Conservation (phyloP, 2,797 vertebrate species). For the Acanthurus tractus region DNA sequence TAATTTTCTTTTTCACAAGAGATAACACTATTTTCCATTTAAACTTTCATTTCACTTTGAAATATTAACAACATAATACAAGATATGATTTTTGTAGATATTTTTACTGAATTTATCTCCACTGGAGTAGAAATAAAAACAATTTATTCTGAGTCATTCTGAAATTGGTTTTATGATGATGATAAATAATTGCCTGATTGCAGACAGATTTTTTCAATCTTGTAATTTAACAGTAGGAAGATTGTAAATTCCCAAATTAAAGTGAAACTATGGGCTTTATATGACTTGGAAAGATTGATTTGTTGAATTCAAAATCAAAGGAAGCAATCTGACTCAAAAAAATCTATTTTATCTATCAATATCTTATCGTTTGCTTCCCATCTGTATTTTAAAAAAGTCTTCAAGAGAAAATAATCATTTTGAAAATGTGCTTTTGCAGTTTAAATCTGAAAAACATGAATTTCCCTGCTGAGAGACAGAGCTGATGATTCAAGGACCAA, state of each 20-base stretch:
- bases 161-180: background rate
- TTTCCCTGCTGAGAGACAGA: background rate
- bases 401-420: background rate
- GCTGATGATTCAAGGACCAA: constrained; percentile 25
- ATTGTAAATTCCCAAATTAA: background rate
- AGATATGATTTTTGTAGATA: too few species aligned
- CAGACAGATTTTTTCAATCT: background rate
- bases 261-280: background rate
- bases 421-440: constrained; percentile 3
- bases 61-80: background rate
- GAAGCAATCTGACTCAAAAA: background rate
- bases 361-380: too few species aligned
- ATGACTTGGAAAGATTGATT: background rate
- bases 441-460: constrained; percentile 10
- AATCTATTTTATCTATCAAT: background rate
- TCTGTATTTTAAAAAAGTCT: constrained; percentile 11
- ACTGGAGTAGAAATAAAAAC: background rate
- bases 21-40: too few species aligned
- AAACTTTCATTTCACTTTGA: background rate
- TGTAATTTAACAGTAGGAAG: background rate
- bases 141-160: background rate
- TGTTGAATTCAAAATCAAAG: constrained; percentile 9
- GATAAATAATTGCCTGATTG: background rate
- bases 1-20: too few species aligned
- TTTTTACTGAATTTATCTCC: background rate